A percentile compares a stretch with the other conserved stretches of the same genome.
Evolutionary conservation across 2,113 vertebrate genomes (phyloP).

Genomic region (Lipophrys pholis): DNA sequence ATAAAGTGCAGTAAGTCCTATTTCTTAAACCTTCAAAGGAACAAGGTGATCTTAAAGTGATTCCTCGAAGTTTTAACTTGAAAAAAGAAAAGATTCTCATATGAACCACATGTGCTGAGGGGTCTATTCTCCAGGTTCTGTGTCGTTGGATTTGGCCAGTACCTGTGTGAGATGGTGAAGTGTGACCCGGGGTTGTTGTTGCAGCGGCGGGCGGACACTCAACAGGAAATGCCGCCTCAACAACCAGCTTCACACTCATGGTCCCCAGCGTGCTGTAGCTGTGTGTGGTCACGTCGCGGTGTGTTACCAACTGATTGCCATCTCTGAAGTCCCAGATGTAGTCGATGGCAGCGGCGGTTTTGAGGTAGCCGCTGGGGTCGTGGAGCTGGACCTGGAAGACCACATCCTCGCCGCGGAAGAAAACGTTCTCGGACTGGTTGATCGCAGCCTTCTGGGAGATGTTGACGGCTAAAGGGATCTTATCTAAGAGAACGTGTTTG

Average conservation of each 20-base stretch:
- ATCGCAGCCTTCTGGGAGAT: constrained; percentile 90
- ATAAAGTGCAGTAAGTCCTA: too few relatives aligned
- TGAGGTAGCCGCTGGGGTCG: constrained; percentile 92
- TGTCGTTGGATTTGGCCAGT: too few relatives aligned
- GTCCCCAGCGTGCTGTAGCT: constrained; percentile 85
- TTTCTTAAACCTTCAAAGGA: too few relatives aligned
- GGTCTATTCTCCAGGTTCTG: too few relatives aligned
- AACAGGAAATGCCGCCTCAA: constrained; percentile 87
- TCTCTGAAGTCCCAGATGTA: constrained; percentile 94
- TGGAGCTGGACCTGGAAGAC: constrained; percentile 88
- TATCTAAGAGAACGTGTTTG: constrained; percentile 79
- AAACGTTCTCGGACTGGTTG: constrained; percentile 88
- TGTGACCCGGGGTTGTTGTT: constrained; percentile 56
- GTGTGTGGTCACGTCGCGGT: constrained; percentile 83
- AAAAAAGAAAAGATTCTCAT: too few relatives aligned
- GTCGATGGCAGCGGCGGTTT: constrained; percentile 82
- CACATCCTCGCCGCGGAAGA: constrained; percentile 88
- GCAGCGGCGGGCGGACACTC: constrained; percentile 81
- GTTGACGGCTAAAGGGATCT: constrained; percentile 89
- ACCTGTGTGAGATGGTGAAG: constrained; percentile 29
- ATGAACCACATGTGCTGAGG: too few relatives aligned
- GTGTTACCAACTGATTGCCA: constrained; percentile 89
- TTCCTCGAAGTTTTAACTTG: too few relatives aligned
- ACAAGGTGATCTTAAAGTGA: too few relatives aligned
- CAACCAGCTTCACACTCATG: constrained; percentile 87